Percentiles rank a stretch among this genome's conserved stretches.
phyloP scores from a whole-genome alignment of 2,797 vertebrate species.

The Cyprinodon diabolis region DNA sequence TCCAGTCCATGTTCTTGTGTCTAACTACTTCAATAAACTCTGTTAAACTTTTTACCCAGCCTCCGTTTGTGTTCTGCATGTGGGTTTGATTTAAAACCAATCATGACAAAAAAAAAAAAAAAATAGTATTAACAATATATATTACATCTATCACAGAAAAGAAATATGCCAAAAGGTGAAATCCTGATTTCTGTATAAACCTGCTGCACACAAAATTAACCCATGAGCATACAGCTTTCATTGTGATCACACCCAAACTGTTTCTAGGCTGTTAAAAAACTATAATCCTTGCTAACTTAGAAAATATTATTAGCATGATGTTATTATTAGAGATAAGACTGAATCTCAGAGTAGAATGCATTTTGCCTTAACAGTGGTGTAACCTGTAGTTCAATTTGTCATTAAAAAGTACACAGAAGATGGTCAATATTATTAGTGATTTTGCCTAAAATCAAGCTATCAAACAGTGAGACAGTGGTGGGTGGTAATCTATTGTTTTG shows the following conservation, averaged over 20 bases:
- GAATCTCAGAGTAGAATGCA: neutral
- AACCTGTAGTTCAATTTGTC: neutral
- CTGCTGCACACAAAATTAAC: neutral
- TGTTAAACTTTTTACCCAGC: too few species aligned
- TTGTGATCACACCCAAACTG: neutral
- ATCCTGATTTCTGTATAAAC: neutral
- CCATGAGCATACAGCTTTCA: neutral
- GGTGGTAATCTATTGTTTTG: slow-evolving; percentile 1
- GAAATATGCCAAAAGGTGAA: too few species aligned
- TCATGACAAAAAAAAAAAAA: slow-evolving; percentile 6
- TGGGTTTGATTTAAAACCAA: too few species aligned
- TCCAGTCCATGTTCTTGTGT: too few species aligned
- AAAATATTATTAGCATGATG: neutral
- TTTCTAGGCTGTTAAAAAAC: neutral
- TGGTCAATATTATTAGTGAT: neutral
- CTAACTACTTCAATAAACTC: too few species aligned
- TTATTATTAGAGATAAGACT: neutral
- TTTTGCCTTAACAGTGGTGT: neutral
- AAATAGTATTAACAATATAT: neutral
- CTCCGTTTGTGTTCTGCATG: too few species aligned
- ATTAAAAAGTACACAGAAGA: neutral
- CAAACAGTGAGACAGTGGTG: neutral
- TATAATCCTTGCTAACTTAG: neutral
- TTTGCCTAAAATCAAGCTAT: slow-evolving; percentile 9
- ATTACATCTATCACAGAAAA: neutral